Percentiles rank a stretch among this genome's conserved stretches.
Evolutionary conservation across 2,113 vertebrate genomes (phyloP).

Genomic region (Bos javanicus): DNA sequence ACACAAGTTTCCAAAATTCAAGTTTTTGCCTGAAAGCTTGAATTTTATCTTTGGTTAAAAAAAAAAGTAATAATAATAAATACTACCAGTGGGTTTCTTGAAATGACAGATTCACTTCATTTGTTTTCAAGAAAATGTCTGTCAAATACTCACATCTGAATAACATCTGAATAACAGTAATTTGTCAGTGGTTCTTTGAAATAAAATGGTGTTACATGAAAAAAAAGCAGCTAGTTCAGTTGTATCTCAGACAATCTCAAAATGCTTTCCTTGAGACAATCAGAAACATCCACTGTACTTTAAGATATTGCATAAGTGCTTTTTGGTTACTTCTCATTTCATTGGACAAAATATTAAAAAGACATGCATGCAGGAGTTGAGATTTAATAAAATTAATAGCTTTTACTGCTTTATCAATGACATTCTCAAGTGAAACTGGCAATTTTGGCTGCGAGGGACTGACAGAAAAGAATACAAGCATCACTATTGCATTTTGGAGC

Average conservation of each 20-base stretch:
- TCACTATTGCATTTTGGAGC: neutral
- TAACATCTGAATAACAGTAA: neutral
- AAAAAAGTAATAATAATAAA: neutral
- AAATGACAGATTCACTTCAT: slow-evolving; percentile 11
- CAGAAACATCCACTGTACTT: neutral
- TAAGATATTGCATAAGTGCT: neutral
- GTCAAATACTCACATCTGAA: neutral
- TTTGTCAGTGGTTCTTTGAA: neutral
- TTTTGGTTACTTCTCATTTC: neutral
- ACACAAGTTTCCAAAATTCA: neutral
- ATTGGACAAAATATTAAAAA: neutral
- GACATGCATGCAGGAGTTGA: neutral
- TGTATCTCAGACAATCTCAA: neutral
- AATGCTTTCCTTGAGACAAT: neutral
- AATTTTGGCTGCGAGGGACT: neutral
- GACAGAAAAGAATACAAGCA: neutral
- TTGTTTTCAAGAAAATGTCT: slow-evolving; percentile 28
- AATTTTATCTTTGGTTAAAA: neutral
- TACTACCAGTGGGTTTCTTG: neutral
- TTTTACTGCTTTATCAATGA: neutral
- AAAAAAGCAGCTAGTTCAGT: neutral
- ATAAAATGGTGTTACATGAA: neutral
- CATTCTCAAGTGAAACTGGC: neutral
- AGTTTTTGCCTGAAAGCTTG: neutral
- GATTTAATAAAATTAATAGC: neutral